A percentile compares a stretch with the other conserved stretches of the same genome.
phyloP scores from a whole-genome alignment of 2,888 invertebrate species.

The Chymomyza amoena region DNA sequence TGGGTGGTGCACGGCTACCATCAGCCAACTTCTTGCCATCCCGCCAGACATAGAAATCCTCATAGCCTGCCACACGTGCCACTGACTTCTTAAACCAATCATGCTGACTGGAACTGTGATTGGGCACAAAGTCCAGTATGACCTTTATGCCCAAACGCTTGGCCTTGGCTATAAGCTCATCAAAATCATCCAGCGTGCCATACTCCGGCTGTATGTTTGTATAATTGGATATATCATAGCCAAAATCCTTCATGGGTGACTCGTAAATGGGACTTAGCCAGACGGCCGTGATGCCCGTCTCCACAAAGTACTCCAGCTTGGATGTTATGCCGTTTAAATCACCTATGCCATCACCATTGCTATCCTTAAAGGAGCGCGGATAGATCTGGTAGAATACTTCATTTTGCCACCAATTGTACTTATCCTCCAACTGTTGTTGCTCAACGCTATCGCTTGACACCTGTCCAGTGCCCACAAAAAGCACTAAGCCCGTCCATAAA shows the following conservation, averaged over 20 bases:
- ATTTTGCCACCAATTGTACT: slow-evolving; percentile 85
- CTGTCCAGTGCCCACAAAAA: background rate
- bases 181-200: slow-evolving; percentile 86
- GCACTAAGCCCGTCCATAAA: slow-evolving; percentile 15
- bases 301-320: slow-evolving; percentile 83
- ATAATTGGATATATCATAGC: slow-evolving; percentile 88
- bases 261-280: slow-evolving; percentile 85
- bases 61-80: slow-evolving; percentile 82
- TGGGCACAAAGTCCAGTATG: slow-evolving; percentile 85
- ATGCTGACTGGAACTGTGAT: slow-evolving; percentile 86
- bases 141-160: slow-evolving; percentile 81
- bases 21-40: slow-evolving; percentile 77
- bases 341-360: slow-evolving; percentile 86
- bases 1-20: slow-evolving; percentile 82
- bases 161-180: slow-evolving; percentile 81
- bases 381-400: slow-evolving; percentile 89
- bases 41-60: slow-evolving; percentile 86
- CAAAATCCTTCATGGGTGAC: slow-evolving; percentile 86
- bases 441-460: background rate
- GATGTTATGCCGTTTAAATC: slow-evolving; percentile 82
- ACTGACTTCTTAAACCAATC: slow-evolving; percentile 88
- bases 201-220: slow-evolving; percentile 84
- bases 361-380: slow-evolving; percentile 89
- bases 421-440: slow-evolving; percentile 12
- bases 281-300: slow-evolving; percentile 83